Evolutionary conservation across 2,797 vertebrate genomes (phyloP), one percentile per base, ranked within the genome.

Genomic region (Phoebastria nigripes): DNA sequence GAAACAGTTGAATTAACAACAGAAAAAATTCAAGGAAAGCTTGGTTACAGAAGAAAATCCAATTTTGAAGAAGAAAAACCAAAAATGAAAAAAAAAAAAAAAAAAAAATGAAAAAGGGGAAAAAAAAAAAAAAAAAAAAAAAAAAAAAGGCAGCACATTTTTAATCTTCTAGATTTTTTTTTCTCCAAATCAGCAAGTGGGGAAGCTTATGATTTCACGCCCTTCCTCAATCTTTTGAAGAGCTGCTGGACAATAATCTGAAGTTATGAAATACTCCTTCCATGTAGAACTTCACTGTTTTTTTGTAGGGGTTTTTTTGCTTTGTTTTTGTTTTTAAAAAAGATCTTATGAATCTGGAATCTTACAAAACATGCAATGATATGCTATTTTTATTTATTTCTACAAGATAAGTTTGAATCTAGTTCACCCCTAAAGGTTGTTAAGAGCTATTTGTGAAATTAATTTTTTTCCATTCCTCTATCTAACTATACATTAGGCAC

Each of bases 341-440:
- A 51, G 6, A 59, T 29, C 13, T 73, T 55, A 25, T 0, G 6
- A 19, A 58, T 46, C 21, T 35, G 2, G 0, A 22, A 31, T 39
- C 17, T 74, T 29, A 29, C 15, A 33, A 37, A 47, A 56, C 4
- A 61, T 11, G 46, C 7, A n/a, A 15, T 11, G 42, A 19, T 10
- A 25, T 2, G 7, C 19, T 72, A 16, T 61, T 54, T 51, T 69
- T 29, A 31, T 8, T 59, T 58, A 46, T 44, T 71, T 83, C 37
- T 65, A 44, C 21, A 63, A 22, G 12, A 0, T 19, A 42, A 44
- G 9, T 28, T 24, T 70, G 35, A 69, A 69, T 31, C 42, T 69
- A 42, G 8, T 26, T 69, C 10, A 47, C 15, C 12, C 18, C 51
- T 67, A 31, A 3, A 62, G 63, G 29, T 8, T 58, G 5, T 33